Percentiles rank a stretch among this genome's conserved stretches.
Evolutionary conservation across 64 coral and sea anemone species (phyloP).

Genomic region (Dendronephthya gigantea): DNA sequence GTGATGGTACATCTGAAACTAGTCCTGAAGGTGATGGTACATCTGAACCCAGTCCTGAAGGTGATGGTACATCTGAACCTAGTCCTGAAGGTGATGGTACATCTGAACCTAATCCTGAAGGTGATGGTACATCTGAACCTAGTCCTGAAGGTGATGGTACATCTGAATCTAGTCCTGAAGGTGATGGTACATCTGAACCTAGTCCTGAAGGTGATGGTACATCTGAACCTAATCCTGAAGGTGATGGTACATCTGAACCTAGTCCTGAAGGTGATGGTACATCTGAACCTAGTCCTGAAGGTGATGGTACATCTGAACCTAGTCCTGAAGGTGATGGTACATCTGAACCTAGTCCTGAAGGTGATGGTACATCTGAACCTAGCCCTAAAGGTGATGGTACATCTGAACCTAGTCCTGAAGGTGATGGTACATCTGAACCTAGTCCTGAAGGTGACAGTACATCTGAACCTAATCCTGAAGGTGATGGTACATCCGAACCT

Average conservation of each 20-base stretch:
- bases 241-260: not conserved
- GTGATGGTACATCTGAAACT: not conserved
- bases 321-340: not conserved
- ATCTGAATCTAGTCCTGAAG: not conserved
- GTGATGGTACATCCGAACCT: not conserved
- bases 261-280: not conserved
- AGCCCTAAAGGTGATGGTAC: not conserved
- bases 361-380: not conserved
- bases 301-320: not conserved
- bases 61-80: not conserved
- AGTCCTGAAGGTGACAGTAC: not conserved
- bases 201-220: not conserved
- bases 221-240: not conserved
- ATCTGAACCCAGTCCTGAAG: not conserved
- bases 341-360: not conserved
- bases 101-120: not conserved
- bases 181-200: not conserved
- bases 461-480: slow-evolving; percentile 12
- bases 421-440: not conserved
- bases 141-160: not conserved
- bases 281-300: not conserved
- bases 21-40: not conserved
- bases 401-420: not conserved
- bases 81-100: not conserved
- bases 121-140: not conserved